Conservation (phyloP, 2,113 vertebrate genomes). For the Engraulis encrasicolus region DNA sequence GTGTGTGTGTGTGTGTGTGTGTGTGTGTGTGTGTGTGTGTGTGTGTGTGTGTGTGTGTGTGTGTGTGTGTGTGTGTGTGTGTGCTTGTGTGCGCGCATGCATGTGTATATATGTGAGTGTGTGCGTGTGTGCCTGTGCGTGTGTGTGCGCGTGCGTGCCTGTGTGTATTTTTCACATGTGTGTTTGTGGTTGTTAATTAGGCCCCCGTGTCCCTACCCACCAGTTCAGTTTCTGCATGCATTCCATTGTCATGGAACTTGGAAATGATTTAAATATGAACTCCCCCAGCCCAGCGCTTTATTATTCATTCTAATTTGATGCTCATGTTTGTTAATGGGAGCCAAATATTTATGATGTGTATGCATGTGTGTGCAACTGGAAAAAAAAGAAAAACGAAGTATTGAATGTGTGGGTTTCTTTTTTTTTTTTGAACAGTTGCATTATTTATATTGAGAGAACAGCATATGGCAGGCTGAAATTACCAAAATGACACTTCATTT, state of each 20-base stretch:
- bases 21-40: too few species aligned
- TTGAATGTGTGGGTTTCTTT: slow-evolving; percentile 37
- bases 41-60: too few species aligned
- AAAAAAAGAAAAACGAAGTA: slow-evolving; percentile 10
- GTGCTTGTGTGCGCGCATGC: too few species aligned
- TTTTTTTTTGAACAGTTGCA: slow-evolving; percentile 22
- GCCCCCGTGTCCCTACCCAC: slow-evolving; percentile 46
- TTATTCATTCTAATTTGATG: slow-evolving; percentile 42
- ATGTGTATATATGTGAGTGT: too few species aligned
- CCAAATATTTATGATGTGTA: slow-evolving; percentile 53
- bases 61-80: too few species aligned
- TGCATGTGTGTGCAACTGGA: slow-evolving; percentile 70
- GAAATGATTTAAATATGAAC: slow-evolving; percentile 44
- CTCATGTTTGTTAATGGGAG: slow-evolving; percentile 50
- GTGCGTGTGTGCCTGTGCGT: too few species aligned
- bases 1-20: too few species aligned
- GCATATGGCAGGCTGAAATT: slow-evolving; percentile 48
- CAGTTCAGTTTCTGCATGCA: slow-evolving; percentile 48
- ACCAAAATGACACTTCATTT: slow-evolving; percentile 40
- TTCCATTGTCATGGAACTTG: slow-evolving; percentile 47
- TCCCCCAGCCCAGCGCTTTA: slow-evolving; percentile 44
- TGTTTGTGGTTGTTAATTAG: slow-evolving; percentile 48
- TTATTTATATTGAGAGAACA: slow-evolving; percentile 37
- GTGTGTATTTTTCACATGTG: too few species aligned
- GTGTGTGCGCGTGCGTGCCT: too few species aligned